Percentiles rank a stretch among this genome's conserved stretches.
phyloP scores from a whole-genome alignment of 1,140 invertebrate species.

The Apis dorsata region DNA sequence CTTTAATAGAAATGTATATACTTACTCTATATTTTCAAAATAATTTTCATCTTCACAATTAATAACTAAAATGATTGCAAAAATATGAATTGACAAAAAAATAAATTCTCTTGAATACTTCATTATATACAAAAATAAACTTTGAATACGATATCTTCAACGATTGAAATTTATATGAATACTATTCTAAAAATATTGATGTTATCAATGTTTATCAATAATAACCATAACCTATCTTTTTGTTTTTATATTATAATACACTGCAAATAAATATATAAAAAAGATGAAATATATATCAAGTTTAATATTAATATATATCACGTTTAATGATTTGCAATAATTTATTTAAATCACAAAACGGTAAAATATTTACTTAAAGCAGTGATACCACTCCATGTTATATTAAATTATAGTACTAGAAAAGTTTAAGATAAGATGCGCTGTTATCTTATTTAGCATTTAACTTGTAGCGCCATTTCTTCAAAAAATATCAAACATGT shows the following conservation, averaged over 20 bases:
- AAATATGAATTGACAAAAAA: not conserved
- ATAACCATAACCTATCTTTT: not conserved
- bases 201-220: not conserved
- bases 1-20: not conserved
- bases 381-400: not conserved
- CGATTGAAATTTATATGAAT: not conserved
- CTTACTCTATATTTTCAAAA: constrained; percentile 22
- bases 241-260: not conserved
- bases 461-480: too few species aligned
- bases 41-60: constrained; percentile 19
- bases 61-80: not conserved
- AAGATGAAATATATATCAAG: not conserved
- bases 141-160: not conserved
- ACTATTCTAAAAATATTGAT: constrained; percentile 19
- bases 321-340: too few species aligned
- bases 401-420: too few species aligned
- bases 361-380: not conserved
- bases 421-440: too few species aligned
- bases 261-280: not conserved
- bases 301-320: too few species aligned
- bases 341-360: not conserved
- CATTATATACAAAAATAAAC: not conserved
- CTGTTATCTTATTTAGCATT: too few species aligned
- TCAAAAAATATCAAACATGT: too few species aligned
- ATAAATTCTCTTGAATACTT: not conserved